phyloP scores from a whole-genome alignment of 2,113 vertebrate genomes.

The Shinisaurus crocodilurus region DNA sequence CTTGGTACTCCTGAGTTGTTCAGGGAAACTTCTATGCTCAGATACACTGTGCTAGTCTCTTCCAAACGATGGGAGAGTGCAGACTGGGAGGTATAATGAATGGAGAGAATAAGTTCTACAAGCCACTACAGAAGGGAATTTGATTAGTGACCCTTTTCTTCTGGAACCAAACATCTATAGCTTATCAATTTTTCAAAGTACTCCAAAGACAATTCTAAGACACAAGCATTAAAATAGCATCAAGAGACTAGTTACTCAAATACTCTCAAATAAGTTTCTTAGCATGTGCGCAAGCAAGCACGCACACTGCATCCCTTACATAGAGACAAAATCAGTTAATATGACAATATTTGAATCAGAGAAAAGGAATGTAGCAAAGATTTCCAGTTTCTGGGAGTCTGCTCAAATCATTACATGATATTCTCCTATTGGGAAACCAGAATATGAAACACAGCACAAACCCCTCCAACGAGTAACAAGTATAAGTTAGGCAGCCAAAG shows the following conservation, averaged over 20 bases:
- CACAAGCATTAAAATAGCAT: slow-evolving; percentile 36
- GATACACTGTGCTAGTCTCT: background rate
- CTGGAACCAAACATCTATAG: background rate
- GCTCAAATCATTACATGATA: background rate
- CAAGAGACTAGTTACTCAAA: slow-evolving; percentile 17
- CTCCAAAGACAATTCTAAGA: background rate
- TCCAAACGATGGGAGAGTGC: background rate
- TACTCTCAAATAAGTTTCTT: background rate
- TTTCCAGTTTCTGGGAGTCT: background rate
- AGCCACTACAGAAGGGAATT: accelerated
- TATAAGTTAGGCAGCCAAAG: background rate
- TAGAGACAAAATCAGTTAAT: background rate
- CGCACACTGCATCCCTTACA: slow-evolving; percentile 11
- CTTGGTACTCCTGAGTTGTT: background rate
- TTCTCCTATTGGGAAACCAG: background rate
- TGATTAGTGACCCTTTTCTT: background rate
- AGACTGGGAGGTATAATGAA: slow-evolving; percentile 1
- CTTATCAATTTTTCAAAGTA: background rate
- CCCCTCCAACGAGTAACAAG: background rate
- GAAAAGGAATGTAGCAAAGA: background rate
- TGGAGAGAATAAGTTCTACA: background rate
- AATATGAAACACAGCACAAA: background rate
- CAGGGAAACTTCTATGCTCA: background rate
- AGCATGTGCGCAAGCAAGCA: background rate
- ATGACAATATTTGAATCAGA: background rate